Percentiles rank a stretch among this genome's conserved stretches.
phyloP scores from a whole-genome alignment of 2,113 vertebrate genomes.

The Calypte anna region DNA sequence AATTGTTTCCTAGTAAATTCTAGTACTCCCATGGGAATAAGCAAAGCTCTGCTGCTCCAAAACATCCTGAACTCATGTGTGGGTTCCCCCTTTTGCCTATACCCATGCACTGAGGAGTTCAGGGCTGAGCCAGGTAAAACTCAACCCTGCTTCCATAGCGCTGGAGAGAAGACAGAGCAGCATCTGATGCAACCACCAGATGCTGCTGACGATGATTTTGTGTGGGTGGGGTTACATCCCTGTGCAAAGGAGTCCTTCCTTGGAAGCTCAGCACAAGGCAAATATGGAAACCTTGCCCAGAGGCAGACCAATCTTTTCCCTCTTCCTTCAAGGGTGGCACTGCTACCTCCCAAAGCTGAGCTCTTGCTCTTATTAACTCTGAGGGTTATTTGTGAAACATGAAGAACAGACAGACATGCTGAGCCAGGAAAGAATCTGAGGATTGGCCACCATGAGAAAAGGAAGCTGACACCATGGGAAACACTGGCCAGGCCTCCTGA shows the following conservation, averaged over 20 bases:
- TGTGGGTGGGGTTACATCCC: neutral
- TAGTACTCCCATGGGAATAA: neutral
- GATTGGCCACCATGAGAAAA: neutral
- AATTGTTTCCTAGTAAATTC: neutral
- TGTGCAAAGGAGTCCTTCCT: neutral
- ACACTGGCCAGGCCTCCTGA: neutral
- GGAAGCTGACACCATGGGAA: neutral
- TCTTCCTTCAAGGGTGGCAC: neutral
- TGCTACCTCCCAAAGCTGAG: accelerated
- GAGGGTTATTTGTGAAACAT: neutral
- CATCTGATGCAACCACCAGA: accelerated
- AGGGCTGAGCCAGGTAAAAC: neutral
- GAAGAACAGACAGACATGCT: neutral
- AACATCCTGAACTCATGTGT: neutral
- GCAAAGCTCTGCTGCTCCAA: neutral
- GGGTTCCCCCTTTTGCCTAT: neutral
- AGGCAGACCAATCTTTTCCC: neutral
- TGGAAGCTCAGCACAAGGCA: neutral
- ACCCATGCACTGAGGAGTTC: accelerated
- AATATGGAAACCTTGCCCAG: neutral
- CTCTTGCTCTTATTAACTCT: neutral
- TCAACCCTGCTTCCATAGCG: neutral
- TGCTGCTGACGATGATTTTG: neutral
- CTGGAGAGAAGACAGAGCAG: neutral
- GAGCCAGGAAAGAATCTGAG: neutral